A percentile compares a stretch with the other conserved stretches of the same genome.
Evolutionary conservation across 2,113 vertebrate genomes (phyloP).

Genomic region (Bufo gargarizans): DNA sequence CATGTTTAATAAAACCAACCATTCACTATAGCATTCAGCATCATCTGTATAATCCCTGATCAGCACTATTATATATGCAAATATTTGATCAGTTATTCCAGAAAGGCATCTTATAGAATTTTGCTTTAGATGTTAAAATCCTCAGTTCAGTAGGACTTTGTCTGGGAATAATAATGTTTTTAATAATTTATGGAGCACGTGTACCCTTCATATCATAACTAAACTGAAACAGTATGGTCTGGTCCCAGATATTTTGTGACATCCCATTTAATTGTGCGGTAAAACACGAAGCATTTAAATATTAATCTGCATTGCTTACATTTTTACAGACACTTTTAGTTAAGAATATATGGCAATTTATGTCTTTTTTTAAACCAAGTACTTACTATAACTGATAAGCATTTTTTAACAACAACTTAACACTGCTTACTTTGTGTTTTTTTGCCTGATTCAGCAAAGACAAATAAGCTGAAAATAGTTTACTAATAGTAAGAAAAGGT

Average conservation of each 20-base stretch:
- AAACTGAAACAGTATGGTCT: too few relatives aligned
- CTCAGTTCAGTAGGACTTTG: not conserved
- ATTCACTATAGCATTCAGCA: too few relatives aligned
- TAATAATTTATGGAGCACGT: too few relatives aligned
- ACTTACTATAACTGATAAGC: not conserved
- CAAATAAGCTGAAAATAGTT: conserved; percentile 43
- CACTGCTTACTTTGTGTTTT: conserved; percentile 27
- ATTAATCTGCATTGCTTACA: not conserved
- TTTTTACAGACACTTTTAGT: not conserved
- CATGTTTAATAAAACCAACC: too few relatives aligned
- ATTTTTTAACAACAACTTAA: conserved; percentile 1
- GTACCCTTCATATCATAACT: too few relatives aligned
- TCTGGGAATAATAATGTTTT: not conserved
- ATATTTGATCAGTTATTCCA: too few relatives aligned
- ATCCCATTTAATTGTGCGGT: not conserved
- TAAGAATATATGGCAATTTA: not conserved
- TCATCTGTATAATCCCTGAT: too few relatives aligned
- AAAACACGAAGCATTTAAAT: not conserved
- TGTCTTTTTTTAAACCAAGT: not conserved
- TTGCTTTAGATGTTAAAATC: not conserved
- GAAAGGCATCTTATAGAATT: not conserved
- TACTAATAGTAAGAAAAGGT: conserved; percentile 43
- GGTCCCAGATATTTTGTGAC: too few relatives aligned
- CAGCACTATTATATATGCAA: too few relatives aligned
- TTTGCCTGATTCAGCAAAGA: conserved; percentile 46